Percentiles rank a stretch among this genome's conserved stretches.
Evolutionary conservation across 2,888 invertebrate species (phyloP).

Genomic region (Limnephilus marmoratus): DNA sequence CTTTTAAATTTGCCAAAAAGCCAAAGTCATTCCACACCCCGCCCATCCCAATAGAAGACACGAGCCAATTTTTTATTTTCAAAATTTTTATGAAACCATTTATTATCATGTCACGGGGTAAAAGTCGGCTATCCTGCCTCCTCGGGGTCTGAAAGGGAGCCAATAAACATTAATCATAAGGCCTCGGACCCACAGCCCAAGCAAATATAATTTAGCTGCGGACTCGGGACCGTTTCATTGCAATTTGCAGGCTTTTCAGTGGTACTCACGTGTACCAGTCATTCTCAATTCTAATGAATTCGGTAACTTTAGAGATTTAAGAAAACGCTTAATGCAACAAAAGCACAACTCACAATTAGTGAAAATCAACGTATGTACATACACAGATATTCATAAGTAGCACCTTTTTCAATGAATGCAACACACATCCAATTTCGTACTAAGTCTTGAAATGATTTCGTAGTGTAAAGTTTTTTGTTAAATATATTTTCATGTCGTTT

Average conservation of each 20-base stretch:
- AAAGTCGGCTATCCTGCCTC: neutral
- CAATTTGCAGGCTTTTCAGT: slow-evolving; percentile 16
- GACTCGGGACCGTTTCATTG: neutral
- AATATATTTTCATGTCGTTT: no score
- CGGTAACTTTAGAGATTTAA: no score
- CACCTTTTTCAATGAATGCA: no score
- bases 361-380: no score
- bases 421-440: no score
- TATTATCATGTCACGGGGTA: slow-evolving; percentile 34
- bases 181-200: neutral
- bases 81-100: slow-evolving; percentile 11
- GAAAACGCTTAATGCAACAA: no score
- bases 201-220: slow-evolving; percentile 5
- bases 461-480: no score
- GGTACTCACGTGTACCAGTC: neutral
- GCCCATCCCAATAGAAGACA: neutral
- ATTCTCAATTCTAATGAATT: neutral
- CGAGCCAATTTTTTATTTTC: slow-evolving; percentile 15
- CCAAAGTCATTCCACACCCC: neutral
- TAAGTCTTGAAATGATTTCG: no score
- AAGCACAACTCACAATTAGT: no score
- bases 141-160: slow-evolving; percentile 4
- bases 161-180: slow-evolving; percentile 26
- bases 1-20: neutral
- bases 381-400: no score